phyloP scores from a whole-genome alignment of 2,113 vertebrate genomes.

The Pelvicachromis taeniatus region DNA sequence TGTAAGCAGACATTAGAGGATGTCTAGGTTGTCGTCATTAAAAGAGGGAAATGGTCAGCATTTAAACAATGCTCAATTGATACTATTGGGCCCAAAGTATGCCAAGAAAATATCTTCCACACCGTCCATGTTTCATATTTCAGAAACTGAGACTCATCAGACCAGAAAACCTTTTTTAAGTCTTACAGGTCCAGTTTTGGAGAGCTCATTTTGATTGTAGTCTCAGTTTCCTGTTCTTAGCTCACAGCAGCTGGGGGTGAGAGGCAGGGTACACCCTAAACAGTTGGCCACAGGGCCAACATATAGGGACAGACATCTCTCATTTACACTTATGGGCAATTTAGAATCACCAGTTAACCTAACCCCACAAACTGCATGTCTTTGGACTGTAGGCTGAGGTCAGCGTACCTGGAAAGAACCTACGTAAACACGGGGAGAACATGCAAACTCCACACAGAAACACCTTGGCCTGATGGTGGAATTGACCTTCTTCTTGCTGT shows the following conservation, averaged over 20 bases:
- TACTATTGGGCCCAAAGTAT: background rate
- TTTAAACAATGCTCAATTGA: background rate
- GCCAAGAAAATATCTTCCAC: background rate
- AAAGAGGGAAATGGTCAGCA: background rate
- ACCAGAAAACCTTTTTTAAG: background rate
- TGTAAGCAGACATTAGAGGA: background rate
- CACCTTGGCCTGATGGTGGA: background rate
- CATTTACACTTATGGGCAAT: background rate
- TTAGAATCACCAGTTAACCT: background rate
- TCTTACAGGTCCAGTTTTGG: background rate
- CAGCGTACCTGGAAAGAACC: background rate
- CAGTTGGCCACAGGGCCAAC: accelerated
- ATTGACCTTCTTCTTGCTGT: background rate
- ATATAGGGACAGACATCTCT: background rate
- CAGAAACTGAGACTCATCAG: background rate
- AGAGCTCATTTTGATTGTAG: background rate
- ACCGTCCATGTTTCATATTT: background rate
- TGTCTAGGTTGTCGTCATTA: background rate
- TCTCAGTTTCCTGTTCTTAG: background rate
- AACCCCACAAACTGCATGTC: background rate
- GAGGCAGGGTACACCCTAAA: background rate
- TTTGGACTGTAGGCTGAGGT: background rate
- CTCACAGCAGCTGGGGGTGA: background rate
- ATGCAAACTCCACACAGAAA: background rate
- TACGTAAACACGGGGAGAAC: background rate